Evolutionary conservation across 1,140 invertebrate genomes (phyloP).

Genomic region (Wiebesia pumilae): DNA sequence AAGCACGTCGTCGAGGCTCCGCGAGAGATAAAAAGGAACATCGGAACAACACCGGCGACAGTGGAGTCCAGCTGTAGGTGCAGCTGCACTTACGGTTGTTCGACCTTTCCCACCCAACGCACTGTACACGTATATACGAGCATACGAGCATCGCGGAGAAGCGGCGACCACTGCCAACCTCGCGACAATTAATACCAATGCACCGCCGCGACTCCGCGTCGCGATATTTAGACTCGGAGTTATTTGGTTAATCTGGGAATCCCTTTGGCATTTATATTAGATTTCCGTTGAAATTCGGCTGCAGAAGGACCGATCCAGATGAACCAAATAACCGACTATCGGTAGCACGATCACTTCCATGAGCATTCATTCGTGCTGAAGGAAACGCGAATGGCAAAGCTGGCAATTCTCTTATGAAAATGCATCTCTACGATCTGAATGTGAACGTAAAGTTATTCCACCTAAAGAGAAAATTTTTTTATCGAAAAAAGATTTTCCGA

Average conservation of each 20-base stretch:
- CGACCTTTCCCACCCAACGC: conserved; percentile 58
- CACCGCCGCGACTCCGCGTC: background rate
- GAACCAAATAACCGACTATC: too few species aligned
- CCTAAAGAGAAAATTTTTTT: too few species aligned
- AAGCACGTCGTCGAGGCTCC: background rate
- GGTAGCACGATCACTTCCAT: too few species aligned
- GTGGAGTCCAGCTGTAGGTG: conserved; percentile 48
- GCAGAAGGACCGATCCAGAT: too few species aligned
- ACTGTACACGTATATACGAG: background rate
- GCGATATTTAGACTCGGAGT: background rate
- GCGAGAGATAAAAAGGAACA: conserved; percentile 10
- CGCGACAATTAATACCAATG: background rate
- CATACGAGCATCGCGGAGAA: conserved; percentile 12
- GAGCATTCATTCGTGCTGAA: too few species aligned
- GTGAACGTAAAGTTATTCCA: too few species aligned
- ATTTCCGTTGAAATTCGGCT: background rate
- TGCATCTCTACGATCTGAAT: too few species aligned
- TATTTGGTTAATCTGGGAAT: too few species aligned
- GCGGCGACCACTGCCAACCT: conserved; percentile 54
- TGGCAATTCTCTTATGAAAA: too few species aligned
- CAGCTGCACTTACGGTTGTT: conserved; percentile 58
- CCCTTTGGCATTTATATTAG: background rate
- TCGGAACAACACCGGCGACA: background rate
- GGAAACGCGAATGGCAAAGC: too few species aligned
- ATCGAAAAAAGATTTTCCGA: too few species aligned